Evolutionary conservation across 2,797 vertebrate genomes (phyloP), one percentile per base, ranked within the genome.

Genomic region (Pogonophryne albipinna): DNA sequence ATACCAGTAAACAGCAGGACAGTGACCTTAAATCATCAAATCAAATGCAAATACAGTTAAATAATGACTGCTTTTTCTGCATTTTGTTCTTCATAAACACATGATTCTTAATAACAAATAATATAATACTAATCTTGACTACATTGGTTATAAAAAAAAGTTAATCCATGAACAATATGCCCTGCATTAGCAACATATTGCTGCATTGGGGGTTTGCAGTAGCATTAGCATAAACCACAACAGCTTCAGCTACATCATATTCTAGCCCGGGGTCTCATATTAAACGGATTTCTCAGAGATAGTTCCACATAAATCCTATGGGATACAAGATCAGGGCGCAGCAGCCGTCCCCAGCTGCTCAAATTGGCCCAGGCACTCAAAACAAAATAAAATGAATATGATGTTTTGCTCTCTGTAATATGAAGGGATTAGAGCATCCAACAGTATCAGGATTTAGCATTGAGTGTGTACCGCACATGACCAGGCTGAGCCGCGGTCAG

Each of bases 311-410:
- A 85, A 91, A 91, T 89, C 89, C 84, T 46, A 56, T 47, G 80
- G 78, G 82, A 86, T 56, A 50, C 34, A 20, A 85, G 85, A 85
- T 89, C 74, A 79, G 61, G 70, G 55, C 65, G 81, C 70, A 83
- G 71, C 87, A 84, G 76, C 85, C 85, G 78, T 75, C 79, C 74
- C 67, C 6, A 49, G 74, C 77, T 69, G 57, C 81, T 80, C 80
- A 88, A 87, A 90, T 89, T 91, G 89, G 88, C 87, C 66, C 65
- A 13, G 6, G 71, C 79, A 79, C 66, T 68, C 68, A 81, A 90
- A 84, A 87, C 76, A 79, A 91, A 87, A 85, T 85, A 56, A 90
- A 87, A 88, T 91, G 14, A 93, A 91, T 90, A 92, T 82, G 84
- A 69, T 69, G 82, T 80, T 91, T 89, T 72, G 53, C 80, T 78